Base-by-base conservation (phyloP, 1,140 invertebrate genomes). In the Zophobas atratus region DNA sequence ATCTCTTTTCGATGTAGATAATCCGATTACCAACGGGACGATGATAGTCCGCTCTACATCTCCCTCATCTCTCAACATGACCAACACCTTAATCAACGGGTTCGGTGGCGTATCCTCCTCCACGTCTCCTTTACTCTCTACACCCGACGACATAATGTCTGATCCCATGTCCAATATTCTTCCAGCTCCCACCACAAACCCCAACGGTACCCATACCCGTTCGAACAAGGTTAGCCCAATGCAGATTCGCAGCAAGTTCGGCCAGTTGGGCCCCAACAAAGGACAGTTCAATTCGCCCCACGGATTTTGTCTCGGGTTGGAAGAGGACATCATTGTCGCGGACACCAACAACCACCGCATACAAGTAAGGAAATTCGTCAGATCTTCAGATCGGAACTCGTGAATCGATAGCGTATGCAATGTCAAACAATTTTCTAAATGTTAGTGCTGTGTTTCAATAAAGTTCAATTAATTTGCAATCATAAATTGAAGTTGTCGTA, bases 301-400 rank as follows among this genome's bases (percentile, higher is more conserved):
- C 88, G 97, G 97, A 60, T 99, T 99, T 88, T 99, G 97, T 86
- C 89, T 99, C 46, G 97, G 97, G 35, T 89, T 93, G 53, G 96
- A 98, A 84, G 96, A 99, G 88, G 97, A 98, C 84, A 96, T 97
- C 82, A 95, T 98, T 82, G 95, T 97, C 32, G 97, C 97, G 32
- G 97, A 99, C 86, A 99, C 97, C 0, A 97, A 98, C 86, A 98
- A 98, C 87, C 97, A 98, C 88, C 92, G 97, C 71, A 97, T 98
- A 84, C 95, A 96, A 87, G 94, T 97, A 86, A 88, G 81, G 79
- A 2, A 6, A 49, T 49, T 49, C n/a, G 46, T 6, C 46, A 6
- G n/a, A n/a, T 56, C 35, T 56, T 20, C 20, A 20, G 20, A 20
- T 20, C 20, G 20, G 20, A 20, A 20, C 20, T 20, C 20, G 20